Evolutionary conservation across 92 coral and sea anemone genomes (phyloP), one percentile per base, ranked within the genome.

Genomic region (Parazoanthus darwini): DNA sequence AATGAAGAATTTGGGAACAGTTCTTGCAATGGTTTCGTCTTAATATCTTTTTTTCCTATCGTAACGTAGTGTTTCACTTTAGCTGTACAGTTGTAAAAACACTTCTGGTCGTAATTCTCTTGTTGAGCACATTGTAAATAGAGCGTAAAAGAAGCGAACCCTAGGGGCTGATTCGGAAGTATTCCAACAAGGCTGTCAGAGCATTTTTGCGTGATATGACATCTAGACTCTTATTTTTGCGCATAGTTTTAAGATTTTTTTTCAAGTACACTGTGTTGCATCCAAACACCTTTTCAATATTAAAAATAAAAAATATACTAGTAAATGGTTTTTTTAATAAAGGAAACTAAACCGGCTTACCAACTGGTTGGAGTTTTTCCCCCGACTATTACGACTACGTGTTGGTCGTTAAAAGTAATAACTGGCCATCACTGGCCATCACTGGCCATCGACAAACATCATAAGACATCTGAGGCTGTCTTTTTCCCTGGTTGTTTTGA

Each of bases 31-130:
- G 78, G 26, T 56, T 36, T 20, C 22, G 4, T 81, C 14, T 6
- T 20, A 59, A 11, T 80, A 23, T 80, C n/a, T 80, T 80, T 38
- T 39, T 44, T 80, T 54, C 33, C 39, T 58, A 80, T 15, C 67
- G 33, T 80, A 51, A 3, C 67, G 51, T 56, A 33, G 25, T 54
- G 38, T 5, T 81, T 23, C 51, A 16, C 50, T 63, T 81, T 81
- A 63, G 54, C 51, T 81, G 74, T 37, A 81, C 44, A 63, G 85
- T 81, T 81, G 74, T 58, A 81, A 81, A 59, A 81, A 81, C 43
- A 59, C 35, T 11, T 81, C 4, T 59, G 26, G 51, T 66, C 38
- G 73, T 8, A 63, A 23, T 51, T 80, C 43, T 56, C 26, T 80
- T 58, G 36, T 77, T 4, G 15, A 46, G 14, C 16, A 38, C 54